Evolutionary conservation across 2,888 invertebrate species (phyloP), one percentile per base, ranked within the genome.

Genomic region (Protophormia terraenovae): DNA sequence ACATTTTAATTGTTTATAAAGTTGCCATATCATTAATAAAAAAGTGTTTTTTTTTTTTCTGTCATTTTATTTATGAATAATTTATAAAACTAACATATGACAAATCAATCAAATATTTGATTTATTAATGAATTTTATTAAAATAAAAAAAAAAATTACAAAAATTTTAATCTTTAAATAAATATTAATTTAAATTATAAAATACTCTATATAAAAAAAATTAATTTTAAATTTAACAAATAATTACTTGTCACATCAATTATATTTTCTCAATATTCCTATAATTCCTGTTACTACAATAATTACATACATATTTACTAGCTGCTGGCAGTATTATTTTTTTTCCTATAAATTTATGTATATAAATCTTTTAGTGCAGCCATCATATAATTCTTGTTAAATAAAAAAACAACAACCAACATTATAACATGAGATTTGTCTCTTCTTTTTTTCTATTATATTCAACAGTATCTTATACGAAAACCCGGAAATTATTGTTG

Each of bases 401-500:
- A 60, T 60, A 29, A 16, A 60, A 35, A 32, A 19, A 12, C 27
- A 6, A 71, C 5, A 53, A n/a, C n/a, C n/a, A n/a, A n/a, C n/a
- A n/a, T n/a, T 22, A 55, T 12, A n/a, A 41, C 10, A 71, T n/a
- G 50, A 81, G 73, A 67, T 78, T 73, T 81, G 45, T 35, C 16
- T 77, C 71, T 77, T 47, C 62, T 67, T 60, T 58, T 24, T 50
- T n/a, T 67, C 38, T 55, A 12, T 10, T 60, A 19, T 16, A 8
- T 24, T 72, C 55, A n/a, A n/a, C n/a, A n/a, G n/a, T 35, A 69
- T 79, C 38, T 75, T 60, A 35, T 67, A n/a, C n/a, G 38, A 53
- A 69, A 76, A 84, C 84, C 83, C 84, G 79, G 84, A 84, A 84
- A 84, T 80, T 80, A 71, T 84, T 71, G 58, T 80, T 66, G 35